Evolutionary conservation across 2,113 vertebrate genomes (phyloP).

Genomic region (Regulus satrapa): DNA sequence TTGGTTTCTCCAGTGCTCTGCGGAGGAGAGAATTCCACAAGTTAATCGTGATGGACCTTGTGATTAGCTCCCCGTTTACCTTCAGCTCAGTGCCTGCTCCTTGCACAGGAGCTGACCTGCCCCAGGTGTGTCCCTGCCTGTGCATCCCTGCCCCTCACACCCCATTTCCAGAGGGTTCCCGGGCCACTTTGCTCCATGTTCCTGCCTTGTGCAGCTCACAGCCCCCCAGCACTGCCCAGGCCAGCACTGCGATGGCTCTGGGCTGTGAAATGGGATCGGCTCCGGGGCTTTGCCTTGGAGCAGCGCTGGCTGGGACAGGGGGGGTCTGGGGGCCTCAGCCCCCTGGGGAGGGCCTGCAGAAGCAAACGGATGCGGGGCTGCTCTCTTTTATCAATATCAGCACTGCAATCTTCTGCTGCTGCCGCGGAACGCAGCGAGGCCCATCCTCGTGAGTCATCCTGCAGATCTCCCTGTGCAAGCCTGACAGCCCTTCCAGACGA

Average conservation of each 20-base stretch:
- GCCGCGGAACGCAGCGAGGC: rapidly evolving
- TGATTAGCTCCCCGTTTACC: not conserved
- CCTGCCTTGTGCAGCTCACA: not conserved
- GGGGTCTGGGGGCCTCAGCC: not conserved
- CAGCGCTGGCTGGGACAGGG: not conserved
- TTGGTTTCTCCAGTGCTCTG: not conserved
- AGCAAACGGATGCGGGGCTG: not conserved
- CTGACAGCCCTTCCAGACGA: not conserved
- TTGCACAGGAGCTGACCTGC: no score
- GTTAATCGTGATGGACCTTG: not conserved
- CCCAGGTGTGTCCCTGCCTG: no score
- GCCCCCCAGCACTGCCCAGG: not conserved
- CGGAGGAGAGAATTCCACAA: not conserved
- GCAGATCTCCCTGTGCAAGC: not conserved
- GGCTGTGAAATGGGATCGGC: not conserved
- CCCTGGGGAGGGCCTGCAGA: not conserved
- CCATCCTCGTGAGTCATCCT: rapidly evolving
- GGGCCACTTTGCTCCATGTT: not conserved
- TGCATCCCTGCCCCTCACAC: not conserved
- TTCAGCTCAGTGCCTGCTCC: not conserved
- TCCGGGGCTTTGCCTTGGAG: not conserved
- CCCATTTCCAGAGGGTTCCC: not conserved
- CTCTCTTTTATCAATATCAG: not conserved
- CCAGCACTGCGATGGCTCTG: not conserved
- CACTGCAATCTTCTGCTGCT: not conserved